These are phyloP conservation scores for Octonoba sinensis DNA, from an alignment of 2,888 invertebrate species.

Conservation along the genomic window DNA sequence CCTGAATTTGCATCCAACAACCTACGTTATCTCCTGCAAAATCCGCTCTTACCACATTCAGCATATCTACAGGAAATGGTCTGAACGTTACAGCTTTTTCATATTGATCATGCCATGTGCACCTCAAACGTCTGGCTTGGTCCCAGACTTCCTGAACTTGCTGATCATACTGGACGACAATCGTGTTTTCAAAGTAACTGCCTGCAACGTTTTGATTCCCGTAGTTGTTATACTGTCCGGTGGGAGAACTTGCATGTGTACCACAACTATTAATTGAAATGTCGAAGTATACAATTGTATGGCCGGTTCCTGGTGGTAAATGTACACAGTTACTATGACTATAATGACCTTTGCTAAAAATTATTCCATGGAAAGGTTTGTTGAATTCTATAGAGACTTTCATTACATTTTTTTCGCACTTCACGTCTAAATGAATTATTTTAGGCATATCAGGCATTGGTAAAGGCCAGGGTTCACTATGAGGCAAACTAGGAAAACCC, in stretches of 20 bases:
- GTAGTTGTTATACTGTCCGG: slow-evolving; percentile 87
- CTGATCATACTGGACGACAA: slow-evolving; percentile 91
- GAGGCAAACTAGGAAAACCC: slow-evolving; percentile 67
- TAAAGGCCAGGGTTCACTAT: slow-evolving; percentile 87
- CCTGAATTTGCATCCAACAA: slow-evolving; percentile 97
- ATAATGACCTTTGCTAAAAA: slow-evolving; percentile 92
- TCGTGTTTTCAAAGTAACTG: slow-evolving; percentile 93
- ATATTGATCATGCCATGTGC: slow-evolving; percentile 96
- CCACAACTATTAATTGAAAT: slow-evolving; percentile 92
- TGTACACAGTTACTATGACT: slow-evolving; percentile 93
- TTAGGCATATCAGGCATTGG: slow-evolving; percentile 92
- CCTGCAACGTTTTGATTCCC: slow-evolving; percentile 90
- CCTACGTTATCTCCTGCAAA: slow-evolving; percentile 96
- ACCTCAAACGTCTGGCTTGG: slow-evolving; percentile 89
- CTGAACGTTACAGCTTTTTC: slow-evolving; percentile 95
- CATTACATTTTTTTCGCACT: slow-evolving; percentile 94
- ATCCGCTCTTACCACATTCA: slow-evolving; percentile 93
- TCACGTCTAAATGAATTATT: slow-evolving; percentile 90
- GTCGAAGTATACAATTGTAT: slow-evolving; percentile 89
- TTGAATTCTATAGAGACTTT: slow-evolving; percentile 94
- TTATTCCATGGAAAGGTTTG: slow-evolving; percentile 94
- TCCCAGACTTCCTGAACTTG: slow-evolving; percentile 97
- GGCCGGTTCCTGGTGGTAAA: slow-evolving; percentile 87
- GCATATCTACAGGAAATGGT: slow-evolving; percentile 94
- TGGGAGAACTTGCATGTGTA: slow-evolving; percentile 91